Evolutionary conservation across 2,888 invertebrate species (phyloP), one percentile per base, ranked within the genome.

Genomic region (Pandemis cinnamomeana): DNA sequence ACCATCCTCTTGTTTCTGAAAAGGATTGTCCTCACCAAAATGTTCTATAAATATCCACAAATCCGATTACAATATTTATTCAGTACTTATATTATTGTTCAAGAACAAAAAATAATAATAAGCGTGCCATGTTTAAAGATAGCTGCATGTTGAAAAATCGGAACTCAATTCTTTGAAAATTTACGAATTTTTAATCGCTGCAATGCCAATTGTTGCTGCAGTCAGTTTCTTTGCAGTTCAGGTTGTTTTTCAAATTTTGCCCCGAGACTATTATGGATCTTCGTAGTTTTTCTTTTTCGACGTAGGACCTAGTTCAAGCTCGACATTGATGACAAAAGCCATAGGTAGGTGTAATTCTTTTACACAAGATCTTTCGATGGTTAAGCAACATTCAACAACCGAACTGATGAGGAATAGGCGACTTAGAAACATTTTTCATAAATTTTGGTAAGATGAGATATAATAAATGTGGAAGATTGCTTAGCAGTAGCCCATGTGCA

Each of bases 1-100:
- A 94, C 94, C 93, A 90, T 93, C 93, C 93, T 81, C 82, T 84
- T 83, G 91, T 80, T 86, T 92, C 94, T 94, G 94, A 89, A 93
- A 93, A 89, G 85, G 85, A 85, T 84, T 76, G 86, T 87, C 86
- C 93, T 92, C 91, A 82, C 93, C 90, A 89, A 89, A 90, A 91
- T 86, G 87, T 89, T 86, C 85, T 75, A 61, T 70, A 80, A 76
- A 75, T 84, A 87, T 87, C 87, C 88, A 89, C 87, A 90, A 80
- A 86, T 79, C 42, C 64, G 70, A 72, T 68, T 70, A 4, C 11
- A 36, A 36, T 36, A 36, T 36, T 36, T 36, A 36, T 36, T 36
- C 27, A 36, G 27, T 27, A 10, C 11, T 11, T 58, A 27, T 11
- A 58, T 11, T 58, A 58, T 58, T 58, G n/a, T 58, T 11, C 3